A percentile compares a stretch with the other conserved stretches of the same genome.
Conservation (phyloP, 2,888 invertebrate species). For the Orthosia incerta region DNA sequence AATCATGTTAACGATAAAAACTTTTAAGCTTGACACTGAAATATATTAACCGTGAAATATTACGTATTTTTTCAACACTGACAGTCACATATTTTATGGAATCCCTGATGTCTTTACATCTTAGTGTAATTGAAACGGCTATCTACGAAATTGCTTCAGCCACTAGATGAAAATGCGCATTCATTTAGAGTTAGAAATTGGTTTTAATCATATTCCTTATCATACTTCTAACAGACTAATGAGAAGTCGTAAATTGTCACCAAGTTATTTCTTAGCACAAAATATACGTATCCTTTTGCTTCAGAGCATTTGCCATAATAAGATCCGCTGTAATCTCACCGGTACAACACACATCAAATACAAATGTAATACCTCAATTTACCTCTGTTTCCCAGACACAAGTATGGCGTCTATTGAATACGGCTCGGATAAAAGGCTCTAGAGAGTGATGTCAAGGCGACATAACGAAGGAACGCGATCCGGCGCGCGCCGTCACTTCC, state of each 20-base stretch:
- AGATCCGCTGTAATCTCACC: conserved; percentile 20
- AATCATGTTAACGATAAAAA: conserved; percentile 33
- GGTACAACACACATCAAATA: conserved; percentile 49
- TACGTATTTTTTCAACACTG: conserved; percentile 28
- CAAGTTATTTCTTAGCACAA: conserved; percentile 1
- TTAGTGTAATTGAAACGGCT: conserved; percentile 41
- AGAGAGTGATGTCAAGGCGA: conserved; percentile 78
- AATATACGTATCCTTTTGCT: neutral
- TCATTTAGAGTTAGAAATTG: conserved; percentile 3
- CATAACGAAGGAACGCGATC: conserved; percentile 88
- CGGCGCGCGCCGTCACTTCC: conserved; percentile 86
- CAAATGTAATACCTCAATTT: conserved; percentile 55
- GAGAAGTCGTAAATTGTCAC: conserved; percentile 2
- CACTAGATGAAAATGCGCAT: conserved; percentile 22
- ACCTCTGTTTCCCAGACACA: conserved; percentile 57
- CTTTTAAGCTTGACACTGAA: conserved; percentile 37
- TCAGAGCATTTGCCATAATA: neutral
- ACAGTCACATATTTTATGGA: conserved; percentile 45
- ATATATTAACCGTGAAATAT: conserved; percentile 47
- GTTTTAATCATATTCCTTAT: conserved; percentile 24
- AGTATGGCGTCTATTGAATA: conserved; percentile 66
- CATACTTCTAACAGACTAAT: neutral
- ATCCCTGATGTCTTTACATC: conserved; percentile 49
- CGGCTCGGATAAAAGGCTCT: conserved; percentile 76
- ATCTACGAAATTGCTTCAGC: conserved; percentile 38